Base-by-base conservation (phyloP, 2,797 vertebrate species). In the Lagorchestes hirsutus region DNA sequence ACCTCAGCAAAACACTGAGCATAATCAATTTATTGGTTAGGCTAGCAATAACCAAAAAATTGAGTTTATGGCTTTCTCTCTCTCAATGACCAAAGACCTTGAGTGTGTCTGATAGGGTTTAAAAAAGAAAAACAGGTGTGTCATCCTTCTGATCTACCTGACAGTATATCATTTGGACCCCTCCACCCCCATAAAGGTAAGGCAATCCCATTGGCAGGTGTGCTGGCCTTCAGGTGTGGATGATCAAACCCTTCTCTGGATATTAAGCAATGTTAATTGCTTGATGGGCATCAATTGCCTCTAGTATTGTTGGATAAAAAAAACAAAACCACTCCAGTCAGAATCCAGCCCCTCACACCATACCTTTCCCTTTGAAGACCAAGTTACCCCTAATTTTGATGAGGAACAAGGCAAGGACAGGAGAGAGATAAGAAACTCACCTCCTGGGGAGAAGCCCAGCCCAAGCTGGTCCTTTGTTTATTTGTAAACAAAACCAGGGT, bases 271-370 rank as follows among this genome's bases (percentile, higher is more conserved):
- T 40, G 18, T 74, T 40, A 74, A 74, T 74, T 74, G n/a, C 27
- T 74, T 40, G 67, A 40, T 40, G n/a, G 67, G 18, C 16, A 74
- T 40, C 5, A 74, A 40, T 40, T 74, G 27, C 5, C 16, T 74
- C 5, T 40, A 74, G 67, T 67, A n/a, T n/a, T 67, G 34, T 18
- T 67, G 62, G 34, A 34, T 67, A 67, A 14, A 67, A 14, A 67
- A 67, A 67, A 67, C 34, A 67, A 67, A n/a, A 67, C 62, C 62
- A 67, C 34, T 67, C 62, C 34, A 67, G 2, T 67, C 34, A n/a
- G 34, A 0, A 16, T 18, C 34, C 14, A 16, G 0, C 5, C 62
- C 14, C 14, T 13, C 5, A 28, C 5, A 4, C 59, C 5, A 6
- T n/a, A 67, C 0, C 34, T 34, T 67, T n/a, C 34, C 34, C 62